Base-by-base conservation (phyloP, 1,140 invertebrate genomes). In the Ceratoteleas bidentatus region DNA sequence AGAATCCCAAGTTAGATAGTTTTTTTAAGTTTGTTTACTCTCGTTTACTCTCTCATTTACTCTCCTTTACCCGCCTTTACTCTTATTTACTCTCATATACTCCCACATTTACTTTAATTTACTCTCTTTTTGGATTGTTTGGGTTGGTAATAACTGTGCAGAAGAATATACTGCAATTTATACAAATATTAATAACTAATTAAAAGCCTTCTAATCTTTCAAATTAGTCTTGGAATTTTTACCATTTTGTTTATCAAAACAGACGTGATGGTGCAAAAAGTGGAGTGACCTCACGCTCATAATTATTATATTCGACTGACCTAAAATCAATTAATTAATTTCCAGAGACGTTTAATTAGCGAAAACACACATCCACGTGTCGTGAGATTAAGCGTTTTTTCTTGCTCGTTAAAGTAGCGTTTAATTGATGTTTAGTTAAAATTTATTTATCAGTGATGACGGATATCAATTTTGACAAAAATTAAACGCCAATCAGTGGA, bases 381-480 rank as follows among this genome's bases (percentile, higher is more conserved):
- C 47, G 13, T 2, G 15, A 50, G 50, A 50, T 32, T 0, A 10
- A 45, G 36, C 0, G 13, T 6, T 38, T 2, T 49, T 45, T 56
- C 4, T 5, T 13, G 10, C 24, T 60, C 54, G 40, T 66, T 76
- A 65, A 74, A 74, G 24, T 43, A 74, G 57, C 61, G 61, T 74
- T 65, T 74, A 74, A 65, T 65, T 74, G 57, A 47, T 4, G 58
- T 50, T 65, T 65, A 66, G 68, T 56, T 69, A 77, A 50, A 62
- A 49, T 74, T 40, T 49, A 62, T 14, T 47, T 68, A 77, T 52
- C 62, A 57, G 56, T 62, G 62, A 69, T 62, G 33, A 57, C 40
- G 13, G 38, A 24, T 50, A 62, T 69, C 50, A 62, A 77, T 77
- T 57, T 50, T 57, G 24, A 62, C 69, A 56, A 14, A 62, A 60